These are phyloP conservation scores for Aphelenchoides avenae DNA, from an alignment of 1,140 invertebrate species.

Conservation along the genomic window DNA sequence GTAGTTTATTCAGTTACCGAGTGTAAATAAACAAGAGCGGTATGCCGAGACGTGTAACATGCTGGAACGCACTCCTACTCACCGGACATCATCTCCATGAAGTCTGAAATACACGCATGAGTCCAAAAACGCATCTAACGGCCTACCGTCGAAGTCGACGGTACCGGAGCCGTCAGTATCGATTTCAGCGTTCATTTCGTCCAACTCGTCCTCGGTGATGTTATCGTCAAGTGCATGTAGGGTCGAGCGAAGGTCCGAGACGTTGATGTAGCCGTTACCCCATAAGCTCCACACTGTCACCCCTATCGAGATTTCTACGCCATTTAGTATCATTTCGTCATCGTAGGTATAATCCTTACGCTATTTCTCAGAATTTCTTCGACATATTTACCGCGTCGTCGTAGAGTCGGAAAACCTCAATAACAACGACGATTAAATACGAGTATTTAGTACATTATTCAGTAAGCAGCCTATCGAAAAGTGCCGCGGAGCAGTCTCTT, in stretches of 20 bases:
- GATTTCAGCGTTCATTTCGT: slow-evolving; percentile 92
- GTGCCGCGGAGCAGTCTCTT: too few relatives aligned
- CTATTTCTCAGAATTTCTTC: too few relatives aligned
- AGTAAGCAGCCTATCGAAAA: too few relatives aligned
- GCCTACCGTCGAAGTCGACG: slow-evolving; percentile 78
- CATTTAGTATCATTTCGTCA: slow-evolving; percentile 3
- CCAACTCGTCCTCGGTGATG: slow-evolving; percentile 81
- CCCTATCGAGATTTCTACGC: too few relatives aligned
- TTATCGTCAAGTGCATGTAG: slow-evolving; percentile 84
- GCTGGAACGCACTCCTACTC: too few relatives aligned
- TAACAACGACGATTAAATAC: too few relatives aligned
- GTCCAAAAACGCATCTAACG: too few relatives aligned
- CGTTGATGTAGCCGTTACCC: slow-evolving; percentile 90
- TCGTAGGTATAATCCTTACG: slow-evolving; percentile 1
- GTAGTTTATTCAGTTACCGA: too few relatives aligned
- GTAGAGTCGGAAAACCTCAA: slow-evolving; percentile 86
- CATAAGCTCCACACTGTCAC: too few relatives aligned
- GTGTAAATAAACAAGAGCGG: too few relatives aligned
- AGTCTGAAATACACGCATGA: slow-evolving; percentile 46
- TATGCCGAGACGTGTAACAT: too few relatives aligned
- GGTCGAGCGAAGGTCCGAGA: slow-evolving; percentile 82
- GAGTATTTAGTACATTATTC: too few relatives aligned
- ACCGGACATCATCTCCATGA: slow-evolving; percentile 60
- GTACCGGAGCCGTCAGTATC: slow-evolving; percentile 86
- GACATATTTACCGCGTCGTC: slow-evolving; percentile 61